Base-by-base conservation (phyloP, 2,113 vertebrate species). In the Sakesphorus luctuosus region DNA sequence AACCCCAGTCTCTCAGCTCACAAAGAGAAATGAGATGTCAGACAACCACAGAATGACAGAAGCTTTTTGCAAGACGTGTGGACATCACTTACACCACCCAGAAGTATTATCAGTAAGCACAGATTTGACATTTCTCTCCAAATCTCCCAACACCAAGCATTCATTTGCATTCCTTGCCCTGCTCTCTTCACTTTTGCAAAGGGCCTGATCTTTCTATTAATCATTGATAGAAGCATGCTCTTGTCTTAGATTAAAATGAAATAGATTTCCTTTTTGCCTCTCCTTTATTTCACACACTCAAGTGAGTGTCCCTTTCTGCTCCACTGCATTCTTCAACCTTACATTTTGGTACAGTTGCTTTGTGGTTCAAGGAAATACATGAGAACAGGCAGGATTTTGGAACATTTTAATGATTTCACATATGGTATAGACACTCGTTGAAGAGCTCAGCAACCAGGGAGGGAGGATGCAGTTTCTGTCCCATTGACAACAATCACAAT, bases 321-420 rank as follows among this genome's bases (percentile, higher is more conserved):
- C 21, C 43, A 15, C 33, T n/a, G 28, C 44, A 43, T 87, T 85
- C 35, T 85, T 84, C 71, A 58, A 33, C 79, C 14, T 40, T 78
- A 18, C 6, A 8, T 52, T 86, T 90, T 52, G 56, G 28, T 61
- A 67, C 31, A 68, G 44, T 10, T 78, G 23, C 33, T 21, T 58
- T 67, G 36, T 53, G 75, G 23, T 29, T 78, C 52, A 68, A 68
- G 71, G 31, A 53, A 50, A 81, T 31, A 84, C 38, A 72, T 2
- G 7, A 74, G 31, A 90, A 84, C 26, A 72, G 10, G n/a, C 14
- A 80, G 23, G 13, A 50, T 50, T 73, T 66, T 83, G 47, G 35
- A 93, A 91, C 55, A 89, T 86, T 96, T 90, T 89, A 92, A 93
- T 92, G 65, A 67, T 63, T 94, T 90, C 67, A 59, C 31, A 35